phyloP scores from a whole-genome alignment of 2,888 invertebrate genomes.

The Acrocyrtus sp. region DNA sequence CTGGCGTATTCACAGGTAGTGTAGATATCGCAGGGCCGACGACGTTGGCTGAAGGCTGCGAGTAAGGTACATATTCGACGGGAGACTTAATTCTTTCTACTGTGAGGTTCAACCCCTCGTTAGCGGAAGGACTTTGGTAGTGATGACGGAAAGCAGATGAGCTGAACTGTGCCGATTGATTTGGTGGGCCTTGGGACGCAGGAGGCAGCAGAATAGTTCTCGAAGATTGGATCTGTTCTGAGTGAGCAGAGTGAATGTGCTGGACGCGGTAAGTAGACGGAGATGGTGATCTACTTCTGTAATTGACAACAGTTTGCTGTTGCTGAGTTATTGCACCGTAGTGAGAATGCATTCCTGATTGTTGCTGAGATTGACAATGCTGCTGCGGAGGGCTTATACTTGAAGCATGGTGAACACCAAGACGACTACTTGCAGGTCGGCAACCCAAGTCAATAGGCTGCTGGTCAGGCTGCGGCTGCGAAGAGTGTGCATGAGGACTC shows the following conservation, averaged over 20 bases:
- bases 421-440: constrained; percentile 39
- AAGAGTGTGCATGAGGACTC: constrained; percentile 41
- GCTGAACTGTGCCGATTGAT: constrained; percentile 23
- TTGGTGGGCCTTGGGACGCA: constrained; percentile 35
- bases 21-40: constrained; percentile 18
- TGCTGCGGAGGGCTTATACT: constrained; percentile 64
- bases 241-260: constrained; percentile 44
- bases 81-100: constrained; percentile 62
- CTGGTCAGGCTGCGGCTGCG: constrained; percentile 50
- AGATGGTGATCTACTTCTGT: constrained; percentile 56
- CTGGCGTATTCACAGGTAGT: constrained; percentile 51
- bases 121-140: constrained; percentile 49
- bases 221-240: constrained; percentile 25
- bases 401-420: constrained; percentile 65
- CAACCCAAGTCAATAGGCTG: constrained; percentile 62
- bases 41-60: constrained; percentile 16
- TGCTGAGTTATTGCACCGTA: constrained; percentile 53
- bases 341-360: constrained; percentile 53
- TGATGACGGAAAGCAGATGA: constrained; percentile 55
- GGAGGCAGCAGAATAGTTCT: constrained; percentile 32
- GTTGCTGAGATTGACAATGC: constrained; percentile 56
- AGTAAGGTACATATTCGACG: constrained; percentile 44
- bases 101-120: constrained; percentile 61
- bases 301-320: constrained; percentile 47
- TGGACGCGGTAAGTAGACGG: constrained; percentile 52